Evolutionary conservation across 2,113 vertebrate species (phyloP).

Genomic region (Aspiorhynchus laticeps): DNA sequence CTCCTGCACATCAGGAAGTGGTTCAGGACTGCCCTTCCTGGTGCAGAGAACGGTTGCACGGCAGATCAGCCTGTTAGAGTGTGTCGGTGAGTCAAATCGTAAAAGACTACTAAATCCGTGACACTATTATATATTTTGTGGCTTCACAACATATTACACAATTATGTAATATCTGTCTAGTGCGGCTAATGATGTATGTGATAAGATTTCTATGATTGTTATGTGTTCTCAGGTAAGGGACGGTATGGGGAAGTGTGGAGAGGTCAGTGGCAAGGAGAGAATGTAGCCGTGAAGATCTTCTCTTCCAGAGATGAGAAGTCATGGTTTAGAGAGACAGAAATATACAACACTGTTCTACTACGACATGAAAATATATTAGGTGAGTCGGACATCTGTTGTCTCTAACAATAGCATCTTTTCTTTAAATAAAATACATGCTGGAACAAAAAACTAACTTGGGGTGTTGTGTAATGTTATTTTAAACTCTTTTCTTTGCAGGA

Average conservation of each 20-base stretch:
- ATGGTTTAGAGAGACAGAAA: constrained; percentile 83
- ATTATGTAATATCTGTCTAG: not conserved
- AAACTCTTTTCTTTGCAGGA: constrained; percentile 61
- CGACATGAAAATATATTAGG: constrained; percentile 82
- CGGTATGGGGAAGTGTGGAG: constrained; percentile 83
- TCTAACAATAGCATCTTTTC: not conserved
- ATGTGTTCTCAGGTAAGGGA: constrained; percentile 73
- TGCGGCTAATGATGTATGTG: not conserved
- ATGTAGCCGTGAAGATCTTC: constrained; percentile 83
- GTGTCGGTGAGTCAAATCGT: constrained; percentile 81
- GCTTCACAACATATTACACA: not conserved
- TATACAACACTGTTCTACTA: constrained; percentile 83
- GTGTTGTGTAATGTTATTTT: not conserved
- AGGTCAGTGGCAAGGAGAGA: constrained; percentile 83
- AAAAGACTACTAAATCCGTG: not conserved
- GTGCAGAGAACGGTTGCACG: constrained; percentile 97
- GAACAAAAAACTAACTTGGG: not conserved
- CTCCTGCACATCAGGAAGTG: constrained; percentile 95
- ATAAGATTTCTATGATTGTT: not conserved
- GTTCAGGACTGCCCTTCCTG: constrained; percentile 96
- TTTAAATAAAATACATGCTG: not conserved
- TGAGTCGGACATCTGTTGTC: constrained; percentile 52
- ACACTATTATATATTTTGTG: not conserved
- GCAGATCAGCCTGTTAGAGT: constrained; percentile 95
- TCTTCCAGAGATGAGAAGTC: constrained; percentile 83